A percentile compares a stretch with the other conserved stretches of the same genome.
Evolutionary conservation across 2,888 invertebrate species (phyloP).

Genomic region (Panorpa germanica): DNA sequence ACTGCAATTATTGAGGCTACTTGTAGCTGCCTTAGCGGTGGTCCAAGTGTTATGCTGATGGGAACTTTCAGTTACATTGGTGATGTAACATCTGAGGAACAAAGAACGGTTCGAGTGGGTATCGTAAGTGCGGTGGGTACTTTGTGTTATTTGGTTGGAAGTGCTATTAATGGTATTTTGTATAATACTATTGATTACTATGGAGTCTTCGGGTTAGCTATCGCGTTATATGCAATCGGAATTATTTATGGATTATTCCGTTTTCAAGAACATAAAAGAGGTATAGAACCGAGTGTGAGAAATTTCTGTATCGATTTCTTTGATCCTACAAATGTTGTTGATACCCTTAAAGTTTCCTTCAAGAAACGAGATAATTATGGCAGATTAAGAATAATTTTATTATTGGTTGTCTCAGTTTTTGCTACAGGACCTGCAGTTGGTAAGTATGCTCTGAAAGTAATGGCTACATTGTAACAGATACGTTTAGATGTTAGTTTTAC

Average conservation of each 20-base stretch:
- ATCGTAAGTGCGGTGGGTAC: slow-evolving; percentile 32
- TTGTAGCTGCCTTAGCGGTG: slow-evolving; percentile 35
- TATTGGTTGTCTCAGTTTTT: slow-evolving; percentile 25
- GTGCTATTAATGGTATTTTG: no score
- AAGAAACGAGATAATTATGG: slow-evolving; percentile 22
- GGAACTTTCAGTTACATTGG: slow-evolving; percentile 39
- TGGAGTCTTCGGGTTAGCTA: slow-evolving; percentile 24
- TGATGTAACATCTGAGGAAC: slow-evolving; percentile 34
- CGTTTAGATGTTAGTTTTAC: no score
- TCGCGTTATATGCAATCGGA: slow-evolving; percentile 21
- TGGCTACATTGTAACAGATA: background rate
- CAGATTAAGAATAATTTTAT: slow-evolving; percentile 24
- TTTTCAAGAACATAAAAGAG: slow-evolving; percentile 22
- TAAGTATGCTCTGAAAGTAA: slow-evolving; percentile 16
- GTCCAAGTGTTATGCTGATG: slow-evolving; percentile 32
- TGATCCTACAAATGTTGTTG: slow-evolving; percentile 13
- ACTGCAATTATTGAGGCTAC: slow-evolving; percentile 32
- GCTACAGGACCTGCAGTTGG: slow-evolving; percentile 31
- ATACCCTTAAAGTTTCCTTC: slow-evolving; percentile 26
- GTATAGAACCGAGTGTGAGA: slow-evolving; percentile 17
- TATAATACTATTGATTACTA: slow-evolving; percentile 29
- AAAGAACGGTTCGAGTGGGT: slow-evolving; percentile 41
- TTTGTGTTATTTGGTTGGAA: no score
- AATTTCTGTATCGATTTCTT: slow-evolving; percentile 11
- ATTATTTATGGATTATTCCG: slow-evolving; percentile 23